Base-by-base conservation (phyloP, 2,113 vertebrate genomes). In the Gnathonemus longibarbis region DNA sequence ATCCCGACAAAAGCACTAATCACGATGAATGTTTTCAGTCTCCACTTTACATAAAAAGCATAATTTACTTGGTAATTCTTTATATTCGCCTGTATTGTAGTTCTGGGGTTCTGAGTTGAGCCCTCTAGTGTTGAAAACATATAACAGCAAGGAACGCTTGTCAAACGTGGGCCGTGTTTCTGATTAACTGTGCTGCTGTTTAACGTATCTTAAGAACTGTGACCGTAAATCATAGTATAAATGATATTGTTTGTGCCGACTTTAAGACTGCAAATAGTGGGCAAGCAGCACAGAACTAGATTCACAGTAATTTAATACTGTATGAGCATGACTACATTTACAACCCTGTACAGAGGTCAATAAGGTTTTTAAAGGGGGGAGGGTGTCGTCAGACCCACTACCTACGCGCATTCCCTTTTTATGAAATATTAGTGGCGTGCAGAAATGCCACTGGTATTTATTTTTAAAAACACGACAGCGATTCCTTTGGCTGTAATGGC, bases 71-170 rank as follows among this genome's bases (percentile, higher is more conserved):
- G 21, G 21, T 48, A 48, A 48, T 84, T 66, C n/a, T 66, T 66
- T 19, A 27, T 77, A 46, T 24, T 42, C 35, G 39, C 21, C 17
- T 46, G n/a, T 48, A 7, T 42, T n/a, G 45, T 48, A 84, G 39
- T 84, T 46, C 80, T 0, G 15, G 35, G 11, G 77, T 27, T 86
- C 24, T 31, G 48, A 50, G 13, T 13, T 17, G 49, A 31, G 85
- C 85, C 85, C 49, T 87, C 85, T 87, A 87, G 46, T 87, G 85
- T 87, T 87, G 85, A 87, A 24, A 27, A 35, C 10, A 49, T 53
- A n/a, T 87, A 53, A 53, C 5, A 35, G 27, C 85, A 87, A 50
- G 85, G 49, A 35, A 8, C 11, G 13, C 85, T 35, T 17, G 15
- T 39, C 42, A 53, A 45, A 58, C 87, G 35, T 85, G 84, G 84